phyloP scores from a whole-genome alignment of 2,797 vertebrate genomes.

The Masticophis lateralis region DNA sequence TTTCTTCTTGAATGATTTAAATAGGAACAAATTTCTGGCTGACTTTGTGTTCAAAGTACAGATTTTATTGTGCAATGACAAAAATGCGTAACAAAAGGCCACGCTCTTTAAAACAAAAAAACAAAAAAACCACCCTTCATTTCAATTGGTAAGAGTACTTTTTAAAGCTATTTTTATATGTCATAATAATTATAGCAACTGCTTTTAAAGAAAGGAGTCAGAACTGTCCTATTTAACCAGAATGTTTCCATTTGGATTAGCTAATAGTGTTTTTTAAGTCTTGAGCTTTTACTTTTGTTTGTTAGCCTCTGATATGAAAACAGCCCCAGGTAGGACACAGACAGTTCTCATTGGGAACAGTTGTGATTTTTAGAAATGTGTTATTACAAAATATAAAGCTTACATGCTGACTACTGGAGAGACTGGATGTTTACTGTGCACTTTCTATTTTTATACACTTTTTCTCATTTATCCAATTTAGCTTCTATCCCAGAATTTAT shows the following conservation, averaged over 20 bases:
- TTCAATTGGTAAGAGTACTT: background rate
- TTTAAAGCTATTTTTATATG: background rate
- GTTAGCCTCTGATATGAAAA: background rate
- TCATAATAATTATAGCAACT: background rate
- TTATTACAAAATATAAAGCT: background rate
- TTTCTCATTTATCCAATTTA: background rate
- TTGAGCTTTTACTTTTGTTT: background rate
- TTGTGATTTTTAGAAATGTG: background rate
- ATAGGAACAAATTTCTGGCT: background rate
- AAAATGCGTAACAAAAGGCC: background rate
- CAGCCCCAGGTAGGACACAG: background rate
- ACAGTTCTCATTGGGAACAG: background rate
- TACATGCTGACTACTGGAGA: background rate
- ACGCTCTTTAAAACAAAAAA: background rate
- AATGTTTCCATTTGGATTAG: background rate
- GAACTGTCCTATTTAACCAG: background rate
- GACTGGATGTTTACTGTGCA: background rate
- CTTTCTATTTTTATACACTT: background rate
- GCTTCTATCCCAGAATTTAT: background rate
- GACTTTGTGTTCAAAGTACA: background rate
- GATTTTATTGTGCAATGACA: background rate
- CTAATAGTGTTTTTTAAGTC: background rate
- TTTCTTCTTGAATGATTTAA: background rate
- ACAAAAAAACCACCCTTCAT: background rate
- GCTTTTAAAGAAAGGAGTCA: background rate